Conservation (phyloP, 2,888 invertebrate species). For the Meteorus colon region DNA sequence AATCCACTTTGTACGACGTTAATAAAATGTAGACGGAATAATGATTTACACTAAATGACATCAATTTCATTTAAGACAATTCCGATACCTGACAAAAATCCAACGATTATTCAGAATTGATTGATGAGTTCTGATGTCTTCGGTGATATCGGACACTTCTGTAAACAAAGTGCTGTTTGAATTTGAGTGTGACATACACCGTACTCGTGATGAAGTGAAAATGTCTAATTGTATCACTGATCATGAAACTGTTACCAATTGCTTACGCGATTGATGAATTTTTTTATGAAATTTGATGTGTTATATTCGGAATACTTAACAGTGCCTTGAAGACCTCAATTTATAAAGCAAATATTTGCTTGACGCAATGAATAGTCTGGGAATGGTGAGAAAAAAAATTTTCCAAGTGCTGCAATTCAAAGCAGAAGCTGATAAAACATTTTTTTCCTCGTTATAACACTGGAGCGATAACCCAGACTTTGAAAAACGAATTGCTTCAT, state of each 20-base stretch:
- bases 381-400: not conserved
- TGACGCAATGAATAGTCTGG: not conserved
- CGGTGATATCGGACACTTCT: too few relatives aligned
- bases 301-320: not conserved
- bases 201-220: too few relatives aligned
- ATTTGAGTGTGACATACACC: too few relatives aligned
- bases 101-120: too few relatives aligned
- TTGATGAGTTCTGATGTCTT: too few relatives aligned
- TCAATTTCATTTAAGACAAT: too few relatives aligned
- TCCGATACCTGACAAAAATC: too few relatives aligned
- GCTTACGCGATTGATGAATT: too few relatives aligned
- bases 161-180: too few relatives aligned
- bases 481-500: not conserved
- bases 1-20: slow-evolving; percentile 3
- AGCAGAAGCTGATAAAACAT: slow-evolving; percentile 41
- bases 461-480: slow-evolving; percentile 29
- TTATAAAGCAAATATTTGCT: not conserved
- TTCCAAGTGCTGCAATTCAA: slow-evolving; percentile 14
- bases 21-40: not conserved
- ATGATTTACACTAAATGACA: too few relatives aligned
- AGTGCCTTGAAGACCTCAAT: not conserved
- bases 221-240: too few relatives aligned
- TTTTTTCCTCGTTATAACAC: slow-evolving; percentile 24
- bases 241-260: too few relatives aligned
- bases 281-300: not conserved